Base-by-base conservation (phyloP, 1,140 invertebrate genomes). In the Drosophila orena region DNA sequence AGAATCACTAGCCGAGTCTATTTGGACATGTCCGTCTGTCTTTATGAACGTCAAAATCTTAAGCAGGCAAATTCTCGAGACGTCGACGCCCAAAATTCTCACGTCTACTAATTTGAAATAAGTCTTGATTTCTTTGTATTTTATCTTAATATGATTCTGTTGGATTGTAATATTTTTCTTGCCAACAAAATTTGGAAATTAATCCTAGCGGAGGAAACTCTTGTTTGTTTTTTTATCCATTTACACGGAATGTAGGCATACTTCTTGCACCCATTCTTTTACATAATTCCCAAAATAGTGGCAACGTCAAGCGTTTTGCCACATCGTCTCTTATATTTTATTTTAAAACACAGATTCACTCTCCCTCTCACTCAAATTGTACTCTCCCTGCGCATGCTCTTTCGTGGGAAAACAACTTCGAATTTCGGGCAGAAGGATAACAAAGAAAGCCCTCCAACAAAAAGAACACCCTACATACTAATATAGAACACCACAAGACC, bases 401-500 rank as follows among this genome's bases (percentile, higher is more conserved):
- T 46, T 35, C 8, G 1, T 15, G 20, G 17, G 14, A 52, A 15
- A 79, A 71, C 56, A 71, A 71, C 58, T 75, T 75, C 30, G 46
- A 74, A 66, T 58, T 66, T 57, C 54, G 49, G 49, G 60, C 60
- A 54, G 53, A 53, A 58, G 22, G 57, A 69, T 40, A 80, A 80
- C 56, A 60, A 72, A 49, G 47, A 34, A 43, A 61, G 17, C 17
- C 54, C 34, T 53, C 55, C 35, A 62, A 35, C 20, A 44, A 56
- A 64, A 59, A 46, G 68, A 38, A 35, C 72, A 60, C 77, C 64
- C 59, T 56, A 70, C 68, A 66, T 30, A 75, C 42, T 27, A 54
- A 58, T 86, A 74, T 69, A 79, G 69, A 64, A 50, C 74, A 76
- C 83, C 81, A 77, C 78, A 88, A 62, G 64, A 78, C 74, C 55